Conservation (phyloP, 2,888 invertebrate species). For the Metalampra italica region DNA sequence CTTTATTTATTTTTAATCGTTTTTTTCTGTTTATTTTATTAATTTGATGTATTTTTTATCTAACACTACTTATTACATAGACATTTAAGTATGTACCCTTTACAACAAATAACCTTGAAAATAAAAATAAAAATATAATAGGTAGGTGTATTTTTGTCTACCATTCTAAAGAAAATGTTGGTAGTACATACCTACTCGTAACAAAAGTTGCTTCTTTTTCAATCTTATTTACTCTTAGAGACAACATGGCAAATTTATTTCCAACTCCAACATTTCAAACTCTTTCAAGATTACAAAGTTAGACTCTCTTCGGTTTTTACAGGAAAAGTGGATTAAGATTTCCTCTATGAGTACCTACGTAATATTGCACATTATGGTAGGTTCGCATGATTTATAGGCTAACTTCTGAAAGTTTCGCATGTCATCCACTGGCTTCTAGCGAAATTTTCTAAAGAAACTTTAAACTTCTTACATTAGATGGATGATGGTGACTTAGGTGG, state of each 20-base stretch:
- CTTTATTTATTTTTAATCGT: no score
- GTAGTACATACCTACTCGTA: no score
- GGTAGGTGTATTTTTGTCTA: no score
- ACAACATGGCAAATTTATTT: constrained; percentile 35
- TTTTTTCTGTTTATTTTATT: no score
- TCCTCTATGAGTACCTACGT: constrained; percentile 59
- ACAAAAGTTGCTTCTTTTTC: no score
- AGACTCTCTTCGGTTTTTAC: constrained; percentile 51
- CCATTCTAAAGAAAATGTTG: no score
- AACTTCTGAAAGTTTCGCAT: constrained; percentile 68
- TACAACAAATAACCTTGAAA: no score
- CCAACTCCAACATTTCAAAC: constrained; percentile 46
- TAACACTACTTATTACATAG: no score
- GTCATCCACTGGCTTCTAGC: constrained; percentile 65
- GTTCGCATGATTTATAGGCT: constrained; percentile 71
- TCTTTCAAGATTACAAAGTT: constrained; percentile 63
- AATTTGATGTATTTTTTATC: no score
- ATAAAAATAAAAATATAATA: no score
- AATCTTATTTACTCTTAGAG: neutral
- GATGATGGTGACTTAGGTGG: constrained; percentile 26
- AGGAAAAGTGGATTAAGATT: constrained; percentile 72
- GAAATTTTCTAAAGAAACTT: constrained; percentile 62
- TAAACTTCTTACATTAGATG: constrained; percentile 67
- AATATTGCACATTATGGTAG: constrained; percentile 66
- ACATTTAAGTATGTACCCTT: no score